Base-by-base conservation (phyloP, 23 tunicate genomes). In the Styela clava region DNA sequence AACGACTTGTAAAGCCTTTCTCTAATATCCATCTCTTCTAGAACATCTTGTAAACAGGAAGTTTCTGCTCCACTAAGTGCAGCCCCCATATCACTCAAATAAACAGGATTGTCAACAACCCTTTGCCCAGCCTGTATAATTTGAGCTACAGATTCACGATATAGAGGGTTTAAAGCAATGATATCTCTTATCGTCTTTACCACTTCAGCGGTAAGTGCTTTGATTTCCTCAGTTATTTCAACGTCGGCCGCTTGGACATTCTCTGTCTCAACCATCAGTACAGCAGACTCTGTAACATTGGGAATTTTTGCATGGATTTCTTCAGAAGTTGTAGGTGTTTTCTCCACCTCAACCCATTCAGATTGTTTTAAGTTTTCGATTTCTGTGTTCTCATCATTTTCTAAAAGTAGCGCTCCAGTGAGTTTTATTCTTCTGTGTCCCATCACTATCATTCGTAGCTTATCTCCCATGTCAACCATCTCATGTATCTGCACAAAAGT, bases 71-170 rank as follows among this genome's bases (percentile, higher is more conserved):
- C 94, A 84, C 95, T 89, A 34, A 95, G 74, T 21, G 99, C 99
- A n/a, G 95, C 99, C 16, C 99, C 99, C 82, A 95, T 79, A 69
- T 95, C 99, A 33, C 89, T 82, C 78, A 95, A 74, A 79, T 89
- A 95, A 21, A 84, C 91, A 25, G 99, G 95, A 78, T 95, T 90
- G 81, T 95, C 99, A 71, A 95, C 83, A 23, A 95, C 99, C 18
- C 99, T 79, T 69, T 89, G 95, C 5, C 98, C 98, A 31, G 98
- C 98, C 92, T 93, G 69, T 36, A 93, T 85, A 2, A 95, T 95
- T 74, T 95, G 99, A 16, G 95, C 95, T 24, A 95, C 99, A 74
- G 99, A 90, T 89, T 95, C 99, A 7, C 99, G 83, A 68, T 95
- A 95, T 18, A 95, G 62, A 5, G 95, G 99, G 63, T 95, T 95